Base-by-base conservation (phyloP, 2,113 vertebrate species). In the Colistium nudipinnis region DNA sequence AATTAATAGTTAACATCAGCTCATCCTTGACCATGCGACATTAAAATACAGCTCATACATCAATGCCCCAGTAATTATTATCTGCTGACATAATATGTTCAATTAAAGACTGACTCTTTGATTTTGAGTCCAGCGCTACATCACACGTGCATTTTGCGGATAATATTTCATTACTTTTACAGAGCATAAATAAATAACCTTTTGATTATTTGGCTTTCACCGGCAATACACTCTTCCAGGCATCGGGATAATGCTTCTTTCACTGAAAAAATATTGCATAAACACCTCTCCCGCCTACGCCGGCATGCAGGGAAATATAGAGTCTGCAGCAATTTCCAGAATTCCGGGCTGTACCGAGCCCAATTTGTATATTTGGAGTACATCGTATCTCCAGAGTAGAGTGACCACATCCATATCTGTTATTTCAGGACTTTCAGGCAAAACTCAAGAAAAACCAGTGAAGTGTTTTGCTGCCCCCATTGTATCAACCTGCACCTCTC, bases 391-490 rank as follows among this genome's bases (percentile, higher is more conserved):
- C 31, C n/a, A 45, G 24, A 33, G 19, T 22, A 49, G 5, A 27
- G 11, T 41, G 12, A 27, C 47, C 10, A 39, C 3, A 47, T 49
- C 6, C 67, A 28, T 70, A 11, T 70, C 7, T 44, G 6, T 33
- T 64, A 16, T 70, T 35, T 51, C 70, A 27, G 33, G n/a, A 38
- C 49, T 31, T 74, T 51, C 54, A 63, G 39, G 14, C 36, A 16
- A 36, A 10, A 35, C 35, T 61, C 41, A n/a, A 19, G 43, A 53
- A 75, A 80, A 80, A 84, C 66, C 68, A 70, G 65, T 81, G 62
- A 83, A 78, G 78, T 84, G 68, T 73, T 74, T 66, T 83, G 36
- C 67, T 84, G 74, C 79, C 74, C 62, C 65, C 62, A 78, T 80
- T 81, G 62, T 64, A 75, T 90, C 70, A 82, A 70, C 64, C 66